Conservation (phyloP, 2,797 vertebrate genomes). For the Rhinella marina region DNA sequence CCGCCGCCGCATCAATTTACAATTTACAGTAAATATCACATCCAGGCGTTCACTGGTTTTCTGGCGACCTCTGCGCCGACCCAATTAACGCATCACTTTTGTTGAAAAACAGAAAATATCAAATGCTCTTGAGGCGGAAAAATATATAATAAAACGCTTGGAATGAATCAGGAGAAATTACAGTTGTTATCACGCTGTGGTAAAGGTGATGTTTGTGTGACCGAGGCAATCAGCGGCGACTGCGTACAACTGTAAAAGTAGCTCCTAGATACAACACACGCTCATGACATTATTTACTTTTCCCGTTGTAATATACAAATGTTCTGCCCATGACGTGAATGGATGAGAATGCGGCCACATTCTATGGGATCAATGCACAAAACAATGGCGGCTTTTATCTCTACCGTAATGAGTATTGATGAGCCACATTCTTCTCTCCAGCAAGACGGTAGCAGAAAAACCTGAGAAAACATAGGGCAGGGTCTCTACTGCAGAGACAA, state of each 20-base stretch:
- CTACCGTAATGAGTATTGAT: conserved; percentile 35
- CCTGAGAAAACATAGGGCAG: not conserved
- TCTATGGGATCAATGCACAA: conserved; percentile 11
- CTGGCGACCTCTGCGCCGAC: conserved; percentile 39
- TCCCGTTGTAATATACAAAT: conserved; percentile 20
- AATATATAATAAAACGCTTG: conserved; percentile 47
- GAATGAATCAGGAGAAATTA: conserved; percentile 44
- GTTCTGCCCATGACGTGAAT: not conserved
- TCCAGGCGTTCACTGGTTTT: not conserved
- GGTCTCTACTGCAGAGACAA: not conserved
- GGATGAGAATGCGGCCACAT: not conserved
- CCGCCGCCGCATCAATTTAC: conserved; percentile 37
- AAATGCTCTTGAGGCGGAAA: conserved; percentile 31
- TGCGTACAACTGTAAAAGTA: conserved; percentile 10
- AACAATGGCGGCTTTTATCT: conserved; percentile 20
- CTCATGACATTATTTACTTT: not conserved
- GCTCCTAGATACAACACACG: not conserved
- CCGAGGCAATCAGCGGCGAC: conserved; percentile 42
- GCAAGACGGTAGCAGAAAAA: not conserved
- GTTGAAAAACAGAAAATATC: conserved; percentile 39
- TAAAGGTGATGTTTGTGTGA: conserved; percentile 53
- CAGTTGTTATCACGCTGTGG: conserved; percentile 24
- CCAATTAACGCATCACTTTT: conserved; percentile 50
- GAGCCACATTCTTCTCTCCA: not conserved
- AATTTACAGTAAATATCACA: conserved; percentile 22